These are phyloP conservation scores for Agrotis puta DNA, from an alignment of 2,888 invertebrate species.

Conservation along the genomic window DNA sequence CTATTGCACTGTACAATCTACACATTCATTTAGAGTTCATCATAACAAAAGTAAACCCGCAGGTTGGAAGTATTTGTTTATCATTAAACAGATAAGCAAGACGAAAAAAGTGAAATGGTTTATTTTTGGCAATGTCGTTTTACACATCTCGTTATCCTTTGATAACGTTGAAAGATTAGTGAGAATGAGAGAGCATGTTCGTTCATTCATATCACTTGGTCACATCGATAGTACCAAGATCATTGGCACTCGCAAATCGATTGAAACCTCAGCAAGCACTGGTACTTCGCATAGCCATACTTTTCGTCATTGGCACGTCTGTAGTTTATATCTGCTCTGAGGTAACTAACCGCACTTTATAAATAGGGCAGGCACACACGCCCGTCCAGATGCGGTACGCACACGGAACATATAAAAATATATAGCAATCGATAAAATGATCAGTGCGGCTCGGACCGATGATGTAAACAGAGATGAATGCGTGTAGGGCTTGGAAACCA, in stretches of 20 bases:
- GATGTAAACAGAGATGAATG: slow-evolving; percentile 78
- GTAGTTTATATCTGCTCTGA: slow-evolving; percentile 72
- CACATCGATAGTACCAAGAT: slow-evolving; percentile 57
- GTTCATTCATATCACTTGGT: slow-evolving; percentile 54
- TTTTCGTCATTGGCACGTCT: slow-evolving; percentile 65
- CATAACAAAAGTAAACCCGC: neutral
- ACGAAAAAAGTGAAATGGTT: neutral
- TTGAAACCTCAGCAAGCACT: slow-evolving; percentile 47
- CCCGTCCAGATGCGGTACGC: slow-evolving; percentile 79
- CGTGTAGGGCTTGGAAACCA: slow-evolving; percentile 52
- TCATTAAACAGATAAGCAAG: neutral
- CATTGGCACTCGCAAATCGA: slow-evolving; percentile 61
- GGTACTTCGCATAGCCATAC: slow-evolving; percentile 54
- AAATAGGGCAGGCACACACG: slow-evolving; percentile 83
- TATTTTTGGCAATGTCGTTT: neutral
- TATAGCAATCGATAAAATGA: slow-evolving; percentile 82
- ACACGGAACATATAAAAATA: slow-evolving; percentile 77
- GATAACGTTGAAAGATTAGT: neutral
- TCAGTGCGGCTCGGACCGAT: slow-evolving; percentile 75
- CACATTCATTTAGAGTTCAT: neutral
- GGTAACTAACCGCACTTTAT: slow-evolving; percentile 81
- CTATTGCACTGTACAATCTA: neutral
- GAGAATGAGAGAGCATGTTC: slow-evolving; percentile 15
- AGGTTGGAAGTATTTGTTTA: neutral
- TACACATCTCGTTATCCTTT: neutral